These are phyloP conservation scores for Luperina nickerlii DNA, from an alignment of 2,888 invertebrate species.

Conservation along the genomic window DNA sequence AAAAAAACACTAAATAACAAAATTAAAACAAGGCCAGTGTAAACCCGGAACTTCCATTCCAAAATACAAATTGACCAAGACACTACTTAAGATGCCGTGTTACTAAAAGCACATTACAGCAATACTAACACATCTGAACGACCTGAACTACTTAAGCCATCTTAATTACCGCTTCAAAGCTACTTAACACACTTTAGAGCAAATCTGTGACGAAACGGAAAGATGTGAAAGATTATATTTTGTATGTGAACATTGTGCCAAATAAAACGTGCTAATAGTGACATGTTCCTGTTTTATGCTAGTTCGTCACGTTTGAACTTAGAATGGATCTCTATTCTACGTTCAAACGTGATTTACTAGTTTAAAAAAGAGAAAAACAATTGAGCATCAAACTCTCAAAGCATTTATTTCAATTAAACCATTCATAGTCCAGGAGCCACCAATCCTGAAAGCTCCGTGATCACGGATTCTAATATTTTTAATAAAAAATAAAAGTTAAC, in stretches of 20 bases:
- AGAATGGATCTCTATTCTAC: not conserved
- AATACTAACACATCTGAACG: conserved; percentile 31
- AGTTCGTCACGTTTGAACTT: conserved; percentile 25
- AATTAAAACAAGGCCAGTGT: not conserved
- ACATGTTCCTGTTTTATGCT: conserved; percentile 56
- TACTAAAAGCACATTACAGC: conserved; percentile 17
- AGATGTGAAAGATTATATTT: conserved; percentile 46
- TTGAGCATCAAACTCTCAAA: no score
- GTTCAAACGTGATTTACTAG: not conserved
- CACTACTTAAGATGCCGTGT: not conserved
- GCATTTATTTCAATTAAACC: no score
- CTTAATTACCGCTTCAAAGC: conserved; percentile 37
- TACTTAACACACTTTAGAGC: conserved; percentile 43
- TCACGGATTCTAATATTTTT: no score
- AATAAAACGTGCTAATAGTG: conserved; percentile 62
- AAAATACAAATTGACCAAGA: not conserved
- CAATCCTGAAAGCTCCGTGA: no score
- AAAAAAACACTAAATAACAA: not conserved
- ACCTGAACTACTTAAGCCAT: conserved; percentile 39
- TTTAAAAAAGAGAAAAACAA: no score
- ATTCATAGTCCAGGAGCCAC: no score
- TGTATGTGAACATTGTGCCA: conserved; percentile 45
- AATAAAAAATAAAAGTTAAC: no score
- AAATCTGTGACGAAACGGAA: conserved; percentile 32
- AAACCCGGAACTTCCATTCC: conserved; percentile 12